phyloP scores from a whole-genome alignment of 2,113 vertebrate species.

The Potamarius usumacintae region DNA sequence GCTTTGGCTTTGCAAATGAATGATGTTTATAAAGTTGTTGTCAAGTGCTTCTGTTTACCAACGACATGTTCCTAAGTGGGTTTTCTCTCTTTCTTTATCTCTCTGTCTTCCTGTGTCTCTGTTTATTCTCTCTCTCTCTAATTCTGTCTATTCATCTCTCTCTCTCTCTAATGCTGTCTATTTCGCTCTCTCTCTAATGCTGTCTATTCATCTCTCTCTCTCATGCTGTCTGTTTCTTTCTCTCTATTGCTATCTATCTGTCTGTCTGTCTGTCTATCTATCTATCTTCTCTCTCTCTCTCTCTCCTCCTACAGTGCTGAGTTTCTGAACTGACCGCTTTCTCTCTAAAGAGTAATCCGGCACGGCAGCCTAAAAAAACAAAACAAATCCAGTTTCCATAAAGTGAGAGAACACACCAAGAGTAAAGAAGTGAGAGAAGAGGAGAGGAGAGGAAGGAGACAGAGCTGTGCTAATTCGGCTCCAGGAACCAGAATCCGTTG shows the following conservation, averaged over 20 bases:
- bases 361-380: background rate
- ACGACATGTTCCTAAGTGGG: slow-evolving; percentile 30
- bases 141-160: background rate
- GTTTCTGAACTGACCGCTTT: slow-evolving; percentile 68
- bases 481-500: slow-evolving; percentile 31
- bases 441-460: slow-evolving; percentile 36
- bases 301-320: slow-evolving; percentile 70
- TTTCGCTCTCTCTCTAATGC: background rate
- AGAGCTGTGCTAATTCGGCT: slow-evolving; percentile 31
- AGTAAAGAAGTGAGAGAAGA: slow-evolving; percentile 50
- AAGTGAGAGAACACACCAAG: slow-evolving; percentile 1
- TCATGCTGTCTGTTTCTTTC: background rate
- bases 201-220: background rate
- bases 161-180: background rate
- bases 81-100: slow-evolving; percentile 11
- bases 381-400: background rate
- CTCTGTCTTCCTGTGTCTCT: background rate
- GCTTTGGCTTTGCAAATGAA: slow-evolving; percentile 45
- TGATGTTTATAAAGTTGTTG: background rate
- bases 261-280: no score
- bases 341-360: slow-evolving; percentile 22
- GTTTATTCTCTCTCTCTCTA: background rate
- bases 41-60: background rate
- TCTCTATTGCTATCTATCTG: background rate
- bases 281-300: slow-evolving; percentile 4